These are phyloP conservation scores for Belonocnema kinseyi DNA, from an alignment of 1,140 invertebrate genomes.

Conservation along the genomic window DNA sequence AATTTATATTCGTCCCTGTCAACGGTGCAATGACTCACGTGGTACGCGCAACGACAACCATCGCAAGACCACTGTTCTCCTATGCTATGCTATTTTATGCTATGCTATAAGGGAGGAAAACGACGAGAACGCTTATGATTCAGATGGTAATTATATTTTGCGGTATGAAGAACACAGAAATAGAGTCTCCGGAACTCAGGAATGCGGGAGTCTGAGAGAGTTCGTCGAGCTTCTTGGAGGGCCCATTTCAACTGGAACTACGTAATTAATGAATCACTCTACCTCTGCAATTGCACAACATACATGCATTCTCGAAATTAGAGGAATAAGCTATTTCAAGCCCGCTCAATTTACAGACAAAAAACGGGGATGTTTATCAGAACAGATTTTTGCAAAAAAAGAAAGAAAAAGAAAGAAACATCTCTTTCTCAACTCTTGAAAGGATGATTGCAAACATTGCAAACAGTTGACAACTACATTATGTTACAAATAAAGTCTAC, in stretches of 20 bases:
- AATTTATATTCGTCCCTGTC: constrained; percentile 42
- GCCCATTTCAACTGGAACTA: not conserved
- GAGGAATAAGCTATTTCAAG: too few species aligned
- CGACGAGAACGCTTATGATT: constrained; percentile 41
- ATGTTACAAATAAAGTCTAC: too few species aligned
- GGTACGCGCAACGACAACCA: constrained; percentile 27
- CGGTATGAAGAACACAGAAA: constrained; percentile 42
- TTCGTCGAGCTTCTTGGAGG: constrained; percentile 11
- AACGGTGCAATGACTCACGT: constrained; percentile 51
- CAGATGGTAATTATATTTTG: constrained; percentile 51
- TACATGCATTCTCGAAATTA: too few species aligned
- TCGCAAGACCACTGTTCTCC: not conserved
- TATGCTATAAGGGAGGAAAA: too few species aligned
- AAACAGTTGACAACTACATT: too few species aligned
- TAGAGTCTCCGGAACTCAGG: constrained; percentile 52
- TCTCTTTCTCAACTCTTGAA: too few species aligned
- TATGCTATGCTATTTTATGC: not conserved
- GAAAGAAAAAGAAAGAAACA: too few species aligned
- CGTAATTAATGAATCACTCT: not conserved
- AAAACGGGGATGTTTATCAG: too few species aligned
- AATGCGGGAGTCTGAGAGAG: constrained; percentile 36
- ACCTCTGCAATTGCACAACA: too few species aligned
- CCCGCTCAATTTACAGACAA: too few species aligned
- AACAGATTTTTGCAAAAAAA: too few species aligned
- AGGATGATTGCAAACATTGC: too few species aligned